Evolutionary conservation across 2,888 invertebrate species (phyloP).

Genomic region (Tuberolachnus salignus): DNA sequence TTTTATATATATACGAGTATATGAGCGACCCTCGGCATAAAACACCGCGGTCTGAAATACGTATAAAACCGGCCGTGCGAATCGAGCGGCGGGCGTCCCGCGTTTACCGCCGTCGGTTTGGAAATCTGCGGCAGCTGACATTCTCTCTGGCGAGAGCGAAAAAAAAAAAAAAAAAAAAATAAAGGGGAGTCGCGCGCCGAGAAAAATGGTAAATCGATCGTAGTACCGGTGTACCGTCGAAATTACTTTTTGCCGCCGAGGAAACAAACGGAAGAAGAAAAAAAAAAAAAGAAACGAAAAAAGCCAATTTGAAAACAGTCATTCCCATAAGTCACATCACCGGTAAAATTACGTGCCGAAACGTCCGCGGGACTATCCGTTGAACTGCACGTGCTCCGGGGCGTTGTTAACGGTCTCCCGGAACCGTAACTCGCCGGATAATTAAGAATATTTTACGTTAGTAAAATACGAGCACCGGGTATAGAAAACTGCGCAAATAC

Average conservation of each 20-base stretch:
- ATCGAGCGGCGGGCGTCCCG: conserved; percentile 48
- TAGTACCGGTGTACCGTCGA: conserved; percentile 18
- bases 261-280: neutral
- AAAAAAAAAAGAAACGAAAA: too few relatives aligned
- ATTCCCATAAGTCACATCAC: conserved; percentile 31
- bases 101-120: conserved; percentile 18
- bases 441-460: too few relatives aligned
- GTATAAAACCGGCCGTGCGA: conserved; percentile 46
- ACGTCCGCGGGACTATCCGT: neutral
- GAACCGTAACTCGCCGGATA: neutral
- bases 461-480: too few relatives aligned
- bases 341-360: conserved; percentile 2
- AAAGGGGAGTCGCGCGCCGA: conserved; percentile 18
- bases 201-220: conserved; percentile 53
- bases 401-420: conserved; percentile 11
- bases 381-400: too few relatives aligned
- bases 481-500: too few relatives aligned
- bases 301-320: conserved; percentile 51
- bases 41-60: conserved; percentile 19
- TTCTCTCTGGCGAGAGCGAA: conserved; percentile 21
- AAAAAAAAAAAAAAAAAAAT: too few relatives aligned
- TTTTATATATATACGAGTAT: neutral
- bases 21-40: neutral
- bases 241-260: conserved; percentile 33
- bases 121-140: conserved; percentile 51